Percentiles rank a stretch among this genome's conserved stretches.
Conservation (phyloP, 2,113 vertebrate genomes). For the Bos indicus region DNA sequence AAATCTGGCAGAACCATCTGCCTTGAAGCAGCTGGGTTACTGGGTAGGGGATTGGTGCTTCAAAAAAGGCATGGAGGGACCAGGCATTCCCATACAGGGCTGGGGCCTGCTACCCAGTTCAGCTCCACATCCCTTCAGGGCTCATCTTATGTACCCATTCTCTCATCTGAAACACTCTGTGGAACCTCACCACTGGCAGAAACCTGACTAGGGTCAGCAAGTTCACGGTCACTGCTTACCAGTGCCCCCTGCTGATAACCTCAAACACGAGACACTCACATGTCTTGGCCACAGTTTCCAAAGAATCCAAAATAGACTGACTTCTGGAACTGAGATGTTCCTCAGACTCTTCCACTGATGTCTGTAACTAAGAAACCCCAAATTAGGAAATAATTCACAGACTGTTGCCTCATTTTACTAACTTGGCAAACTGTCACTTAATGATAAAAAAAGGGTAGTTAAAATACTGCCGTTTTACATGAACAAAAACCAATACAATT, state of each 20-base stretch:
- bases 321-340: constrained; percentile 80
- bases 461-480: constrained; percentile 6
- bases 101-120: background rate
- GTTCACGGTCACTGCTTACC: constrained; percentile 45
- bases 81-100: background rate
- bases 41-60: background rate
- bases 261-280: constrained; percentile 80
- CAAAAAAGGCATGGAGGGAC: background rate
- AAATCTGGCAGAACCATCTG: background rate
- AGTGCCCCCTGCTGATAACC: constrained; percentile 73
- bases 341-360: constrained; percentile 81
- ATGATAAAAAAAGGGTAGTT: background rate
- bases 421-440: constrained; percentile 16
- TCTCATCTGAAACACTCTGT: background rate
- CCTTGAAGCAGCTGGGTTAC: background rate
- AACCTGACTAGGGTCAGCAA: background rate
- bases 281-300: constrained; percentile 82
- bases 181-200: background rate
- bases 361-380: constrained; percentile 83
- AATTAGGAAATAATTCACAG: constrained; percentile 11
- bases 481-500: background rate
- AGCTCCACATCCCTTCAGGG: background rate
- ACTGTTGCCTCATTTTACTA: constrained; percentile 29
- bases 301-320: constrained; percentile 79
- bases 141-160: background rate